Conservation (phyloP, 30 jellyfish, hydroid and myxozoan genomes). For the Hydractinia echinata region DNA sequence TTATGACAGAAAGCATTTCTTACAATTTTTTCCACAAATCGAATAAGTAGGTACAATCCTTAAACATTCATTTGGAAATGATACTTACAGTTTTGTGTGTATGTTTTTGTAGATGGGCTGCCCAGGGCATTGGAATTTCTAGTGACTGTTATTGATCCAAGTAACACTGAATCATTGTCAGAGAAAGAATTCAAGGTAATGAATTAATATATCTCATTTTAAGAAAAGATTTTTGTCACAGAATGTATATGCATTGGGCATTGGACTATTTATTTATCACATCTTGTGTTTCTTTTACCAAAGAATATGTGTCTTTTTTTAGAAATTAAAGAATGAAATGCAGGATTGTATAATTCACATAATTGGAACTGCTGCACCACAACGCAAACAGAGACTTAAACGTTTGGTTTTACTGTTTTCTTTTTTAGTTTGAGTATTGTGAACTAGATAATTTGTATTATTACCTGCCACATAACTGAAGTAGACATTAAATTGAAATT, state of each 20-base stretch:
- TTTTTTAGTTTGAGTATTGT: too few species aligned
- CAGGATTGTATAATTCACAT: constrained; percentile 55
- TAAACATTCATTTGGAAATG: too few species aligned
- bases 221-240: neutral
- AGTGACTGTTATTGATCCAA: constrained; percentile 67
- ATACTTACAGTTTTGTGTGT: too few species aligned
- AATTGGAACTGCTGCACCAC: constrained; percentile 64
- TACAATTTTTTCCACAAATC: neutral
- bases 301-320: neutral
- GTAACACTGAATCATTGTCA: constrained; percentile 36
- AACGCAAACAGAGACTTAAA: constrained; percentile 9
- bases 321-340: constrained; percentile 61
- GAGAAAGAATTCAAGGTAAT: constrained; percentile 72
- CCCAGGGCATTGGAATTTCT: constrained; percentile 85
- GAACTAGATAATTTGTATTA: too few species aligned
- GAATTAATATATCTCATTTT: neutral
- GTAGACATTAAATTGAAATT: too few species aligned
- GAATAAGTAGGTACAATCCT: neutral
- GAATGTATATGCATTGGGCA: too few species aligned
- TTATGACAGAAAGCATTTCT: neutral
- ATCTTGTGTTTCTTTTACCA: too few species aligned
- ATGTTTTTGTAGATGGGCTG: constrained; percentile 74
- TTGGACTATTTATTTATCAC: too few species aligned
- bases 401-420: neutral
- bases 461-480: too few species aligned